Percentiles rank a stretch among this genome's conserved stretches.
Evolutionary conservation across 1,140 invertebrate species (phyloP).

Genomic region (Andrena cerasifolii): DNA sequence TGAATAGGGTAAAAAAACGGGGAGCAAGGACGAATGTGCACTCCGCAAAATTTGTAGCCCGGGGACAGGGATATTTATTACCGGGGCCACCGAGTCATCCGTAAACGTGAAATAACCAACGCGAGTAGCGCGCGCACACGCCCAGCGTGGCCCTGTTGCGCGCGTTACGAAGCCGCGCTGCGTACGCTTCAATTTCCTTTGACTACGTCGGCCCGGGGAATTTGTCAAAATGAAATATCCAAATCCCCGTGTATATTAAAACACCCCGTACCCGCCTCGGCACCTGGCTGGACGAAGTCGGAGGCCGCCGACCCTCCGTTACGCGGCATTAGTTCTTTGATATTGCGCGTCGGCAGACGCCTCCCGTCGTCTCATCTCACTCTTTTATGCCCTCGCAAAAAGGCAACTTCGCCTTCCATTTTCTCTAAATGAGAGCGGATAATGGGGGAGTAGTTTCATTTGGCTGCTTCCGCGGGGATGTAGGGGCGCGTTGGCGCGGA

Average conservation of each 20-base stretch:
- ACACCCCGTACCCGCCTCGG: background rate
- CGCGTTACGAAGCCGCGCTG: background rate
- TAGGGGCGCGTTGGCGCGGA: background rate
- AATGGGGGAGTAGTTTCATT: constrained; percentile 12
- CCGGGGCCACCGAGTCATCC: constrained; percentile 38
- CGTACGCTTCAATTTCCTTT: constrained; percentile 43
- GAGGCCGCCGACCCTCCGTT: constrained; percentile 6
- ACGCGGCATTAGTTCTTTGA: constrained; percentile 17
- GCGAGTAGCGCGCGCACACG: constrained; percentile 17
- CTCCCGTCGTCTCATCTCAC: background rate
- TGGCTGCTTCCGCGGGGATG: background rate
- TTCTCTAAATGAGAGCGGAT: background rate
- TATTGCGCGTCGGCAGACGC: background rate
- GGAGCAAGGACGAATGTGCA: constrained; percentile 25
- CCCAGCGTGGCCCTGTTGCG: constrained; percentile 22
- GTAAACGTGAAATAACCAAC: constrained; percentile 60
- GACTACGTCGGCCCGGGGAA: constrained; percentile 11
- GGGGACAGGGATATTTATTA: constrained; percentile 53
- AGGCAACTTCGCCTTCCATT: background rate
- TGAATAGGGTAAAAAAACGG: constrained; percentile 26
- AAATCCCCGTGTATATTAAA: constrained; percentile 41
- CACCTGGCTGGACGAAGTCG: background rate
- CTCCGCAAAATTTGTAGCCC: constrained; percentile 45
- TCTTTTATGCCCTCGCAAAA: background rate
- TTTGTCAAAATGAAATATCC: constrained; percentile 50